Conservation (phyloP, 35 echinoderm and acorn worm species). For the Ophiothrix spiculata region DNA sequence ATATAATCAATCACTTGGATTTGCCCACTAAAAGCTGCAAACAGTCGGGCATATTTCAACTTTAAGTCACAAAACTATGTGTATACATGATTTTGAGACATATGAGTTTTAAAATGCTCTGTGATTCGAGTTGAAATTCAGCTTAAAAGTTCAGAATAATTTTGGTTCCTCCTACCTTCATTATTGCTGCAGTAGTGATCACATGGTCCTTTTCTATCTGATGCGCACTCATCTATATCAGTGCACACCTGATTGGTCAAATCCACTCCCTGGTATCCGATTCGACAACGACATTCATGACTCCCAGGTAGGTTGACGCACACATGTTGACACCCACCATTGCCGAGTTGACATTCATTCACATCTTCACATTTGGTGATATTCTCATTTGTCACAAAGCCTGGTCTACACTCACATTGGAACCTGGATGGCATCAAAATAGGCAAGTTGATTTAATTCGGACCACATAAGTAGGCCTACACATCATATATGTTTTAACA, state of each 20-base stretch:
- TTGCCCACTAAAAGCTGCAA: no score
- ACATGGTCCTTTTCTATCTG: conserved; percentile 75
- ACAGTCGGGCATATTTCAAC: no score
- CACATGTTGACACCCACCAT: conserved; percentile 88
- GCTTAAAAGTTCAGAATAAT: no score
- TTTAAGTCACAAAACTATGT: no score
- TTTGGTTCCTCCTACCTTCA: conserved; percentile 47
- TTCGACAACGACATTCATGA: conserved; percentile 83
- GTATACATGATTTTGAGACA: no score
- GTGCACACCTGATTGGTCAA: conserved; percentile 66
- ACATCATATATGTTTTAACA: conserved; percentile 61
- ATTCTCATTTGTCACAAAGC: conserved; percentile 67
- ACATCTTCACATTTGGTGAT: conserved; percentile 72
- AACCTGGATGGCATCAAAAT: no score
- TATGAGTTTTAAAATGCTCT: no score
- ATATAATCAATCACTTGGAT: no score
- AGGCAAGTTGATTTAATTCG: no score
- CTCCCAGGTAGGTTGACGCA: conserved; percentile 75
- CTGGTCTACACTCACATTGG: conserved; percentile 66
- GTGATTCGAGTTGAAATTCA: no score
- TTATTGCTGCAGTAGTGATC: conserved; percentile 71
- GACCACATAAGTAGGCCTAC: neutral
- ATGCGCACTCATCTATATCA: conserved; percentile 93
- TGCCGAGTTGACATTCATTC: conserved; percentile 76
- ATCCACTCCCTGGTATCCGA: conserved; percentile 66